Evolutionary conservation across 2,888 invertebrate species (phyloP), one percentile per base, ranked within the genome.

Genomic region (Lasioglossum marginatum): DNA sequence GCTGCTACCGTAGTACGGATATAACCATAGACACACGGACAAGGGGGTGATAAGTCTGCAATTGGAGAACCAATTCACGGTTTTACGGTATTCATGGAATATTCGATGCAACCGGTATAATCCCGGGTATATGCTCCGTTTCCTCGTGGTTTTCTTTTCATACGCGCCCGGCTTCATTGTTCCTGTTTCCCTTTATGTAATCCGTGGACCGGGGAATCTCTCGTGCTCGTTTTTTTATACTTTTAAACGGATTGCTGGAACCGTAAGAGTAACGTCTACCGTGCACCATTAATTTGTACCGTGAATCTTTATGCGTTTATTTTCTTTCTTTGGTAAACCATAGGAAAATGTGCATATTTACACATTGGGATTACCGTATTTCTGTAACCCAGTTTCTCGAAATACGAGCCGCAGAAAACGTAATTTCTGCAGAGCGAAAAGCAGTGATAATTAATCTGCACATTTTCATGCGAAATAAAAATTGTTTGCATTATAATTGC

Each of bases 71-170:
- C 83, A 79, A 82, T 79, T 76, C 75, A 75, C 52, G 63, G 83
- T 83, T 79, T 84, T 78, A 78, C 63, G 78, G 75, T 84, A 84
- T 78, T 75, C 78, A 83, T 78, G 78, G 75, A 85, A 85, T 86
- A 82, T 68, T 85, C 79, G 81, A 81, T 77, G 70, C 74, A 77
- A 40, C 77, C 71, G 40, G 52, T 77, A 85, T 78, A 82, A 83
- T 82, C 83, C 68, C 43, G 68, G 37, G 68, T 83, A 77, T 70
- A 77, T 70, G 73, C n/a, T n/a, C 73, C 27, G 57, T 31, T 27
- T 40, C 57, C 40, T 63, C 40, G 45, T 40, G 60, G 45, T n/a
- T 60, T 40, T 48, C 43, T 23, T 45, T 57, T 48, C 31, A 27
- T 52, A 40, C 19, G 23, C 37, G 12, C n/a, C 12, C 19, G 2